A percentile compares a stretch with the other conserved stretches of the same genome.
phyloP scores from a whole-genome alignment of 2,113 vertebrate species.

The Arenaria interpres region DNA sequence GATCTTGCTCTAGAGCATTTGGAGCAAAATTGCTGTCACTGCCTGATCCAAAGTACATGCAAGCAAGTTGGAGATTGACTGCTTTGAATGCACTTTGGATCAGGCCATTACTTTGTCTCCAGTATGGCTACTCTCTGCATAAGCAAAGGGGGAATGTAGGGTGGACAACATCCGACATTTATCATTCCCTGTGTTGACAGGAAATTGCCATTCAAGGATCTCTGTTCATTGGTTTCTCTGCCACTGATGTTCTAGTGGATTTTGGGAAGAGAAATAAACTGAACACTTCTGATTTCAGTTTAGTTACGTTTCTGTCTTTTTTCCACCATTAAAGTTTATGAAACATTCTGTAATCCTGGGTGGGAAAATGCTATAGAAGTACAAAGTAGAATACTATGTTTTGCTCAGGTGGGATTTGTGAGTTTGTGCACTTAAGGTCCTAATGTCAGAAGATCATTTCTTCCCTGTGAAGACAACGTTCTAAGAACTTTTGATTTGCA shows the following conservation, averaged over 20 bases:
- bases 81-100: neutral
- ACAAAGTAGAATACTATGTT: neutral
- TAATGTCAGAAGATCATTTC: constrained; percentile 12
- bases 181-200: neutral
- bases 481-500: constrained; percentile 25
- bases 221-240: neutral
- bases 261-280: neutral
- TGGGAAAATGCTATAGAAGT: neutral
- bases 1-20: neutral
- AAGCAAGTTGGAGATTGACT: neutral
- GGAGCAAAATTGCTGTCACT: neutral
- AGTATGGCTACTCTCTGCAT: neutral
- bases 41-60: neutral
- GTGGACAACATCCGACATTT: neutral
- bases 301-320: neutral
- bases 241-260: neutral
- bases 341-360: neutral
- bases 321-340: neutral
- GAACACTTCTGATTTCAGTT: neutral
- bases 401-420: neutral
- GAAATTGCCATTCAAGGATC: neutral
- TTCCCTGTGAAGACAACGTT: neutral
- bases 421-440: neutral
- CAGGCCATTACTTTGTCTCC: neutral
- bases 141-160: neutral